These are phyloP conservation scores for Linnaemya tessellans DNA, from an alignment of 2,888 invertebrate species.

Conservation along the genomic window DNA sequence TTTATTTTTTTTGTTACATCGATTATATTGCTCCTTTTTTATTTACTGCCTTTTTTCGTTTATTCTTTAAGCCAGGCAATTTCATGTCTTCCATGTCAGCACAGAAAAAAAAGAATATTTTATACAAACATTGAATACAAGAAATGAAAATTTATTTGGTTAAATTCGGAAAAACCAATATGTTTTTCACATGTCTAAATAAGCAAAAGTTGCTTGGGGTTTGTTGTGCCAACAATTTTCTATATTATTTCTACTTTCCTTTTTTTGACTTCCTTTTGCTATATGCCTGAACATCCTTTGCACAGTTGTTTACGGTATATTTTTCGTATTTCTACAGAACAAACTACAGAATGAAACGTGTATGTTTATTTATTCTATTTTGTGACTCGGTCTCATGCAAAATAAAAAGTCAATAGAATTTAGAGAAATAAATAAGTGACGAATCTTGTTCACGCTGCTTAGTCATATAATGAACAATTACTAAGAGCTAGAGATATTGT, in stretches of 20 bases:
- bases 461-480: too few relatives aligned
- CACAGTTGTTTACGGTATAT: constrained; percentile 8
- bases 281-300: neutral
- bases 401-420: constrained; percentile 9
- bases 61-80: constrained; percentile 8
- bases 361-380: constrained; percentile 24
- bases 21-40: constrained; percentile 6
- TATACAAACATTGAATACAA: constrained; percentile 14
- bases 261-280: neutral
- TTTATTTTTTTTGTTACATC: constrained; percentile 13
- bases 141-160: constrained; percentile 44
- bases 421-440: neutral
- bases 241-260: constrained; percentile 2
- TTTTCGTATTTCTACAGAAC: neutral
- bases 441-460: neutral
- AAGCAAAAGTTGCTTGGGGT: constrained; percentile 49
- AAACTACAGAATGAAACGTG: neutral
- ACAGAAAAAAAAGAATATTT: neutral
- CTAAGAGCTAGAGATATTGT: too few relatives aligned
- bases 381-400: constrained; percentile 12
- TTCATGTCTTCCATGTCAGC: neutral
- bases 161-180: constrained; percentile 56
- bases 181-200: constrained; percentile 57
- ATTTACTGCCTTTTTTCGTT: constrained; percentile 3
- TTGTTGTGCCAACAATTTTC: constrained; percentile 37